Conservation (phyloP, 2,888 invertebrate species). For the Drosophila neotestacea region DNA sequence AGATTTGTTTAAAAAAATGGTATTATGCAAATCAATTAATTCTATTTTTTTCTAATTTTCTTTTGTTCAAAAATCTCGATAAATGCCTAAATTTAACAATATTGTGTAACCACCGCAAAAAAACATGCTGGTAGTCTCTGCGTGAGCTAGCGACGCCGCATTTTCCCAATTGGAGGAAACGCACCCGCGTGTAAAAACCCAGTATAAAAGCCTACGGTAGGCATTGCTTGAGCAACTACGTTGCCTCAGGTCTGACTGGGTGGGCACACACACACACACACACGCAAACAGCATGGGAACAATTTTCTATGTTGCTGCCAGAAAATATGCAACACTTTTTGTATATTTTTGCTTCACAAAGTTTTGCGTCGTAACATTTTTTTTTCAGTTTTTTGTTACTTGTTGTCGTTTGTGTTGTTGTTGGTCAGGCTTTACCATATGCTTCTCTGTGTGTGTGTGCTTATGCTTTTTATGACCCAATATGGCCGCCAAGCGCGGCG, state of each 20-base stretch:
- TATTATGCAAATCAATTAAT: no score
- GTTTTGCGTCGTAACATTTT: constrained; percentile 74
- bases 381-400: constrained; percentile 65
- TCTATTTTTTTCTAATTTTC: no score
- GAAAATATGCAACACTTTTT: constrained; percentile 78
- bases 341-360: constrained; percentile 78
- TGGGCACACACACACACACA: constrained; percentile 28
- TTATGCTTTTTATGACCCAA: constrained; percentile 78
- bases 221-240: no score
- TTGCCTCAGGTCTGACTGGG: background rate
- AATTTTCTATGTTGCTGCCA: constrained; percentile 53
- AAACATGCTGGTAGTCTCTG: no score
- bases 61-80: no score
- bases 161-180: no score
- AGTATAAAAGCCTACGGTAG: no score
- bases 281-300: constrained; percentile 29
- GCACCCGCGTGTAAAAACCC: no score
- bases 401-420: constrained; percentile 29
- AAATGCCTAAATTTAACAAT: no score
- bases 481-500: constrained; percentile 76
- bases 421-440: constrained; percentile 64
- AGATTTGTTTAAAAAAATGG: no score
- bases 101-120: no score
- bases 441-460: constrained; percentile 40
- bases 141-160: no score